These are phyloP conservation scores for Mactromeris polynyma DNA, from an alignment of 2,888 invertebrate genomes.

Conservation along the genomic window DNA sequence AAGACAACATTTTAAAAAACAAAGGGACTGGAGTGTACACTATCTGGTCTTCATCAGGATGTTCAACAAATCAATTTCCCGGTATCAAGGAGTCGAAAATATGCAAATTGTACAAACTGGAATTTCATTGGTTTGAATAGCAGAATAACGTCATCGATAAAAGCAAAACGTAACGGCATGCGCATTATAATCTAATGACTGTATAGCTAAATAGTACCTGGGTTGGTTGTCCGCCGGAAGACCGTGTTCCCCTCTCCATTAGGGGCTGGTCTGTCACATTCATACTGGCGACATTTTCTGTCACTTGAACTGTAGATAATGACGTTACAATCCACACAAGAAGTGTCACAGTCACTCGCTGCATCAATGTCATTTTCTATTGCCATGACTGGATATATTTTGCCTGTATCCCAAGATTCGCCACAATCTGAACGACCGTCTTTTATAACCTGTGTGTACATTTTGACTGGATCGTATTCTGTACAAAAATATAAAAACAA, in stretches of 20 bases:
- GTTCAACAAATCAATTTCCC: too few species aligned
- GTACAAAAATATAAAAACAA: background rate
- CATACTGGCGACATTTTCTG: background rate
- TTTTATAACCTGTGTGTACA: conserved; percentile 12
- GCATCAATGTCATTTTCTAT: background rate
- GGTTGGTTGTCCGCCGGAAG: background rate
- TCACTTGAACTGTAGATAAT: background rate
- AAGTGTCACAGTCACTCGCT: background rate
- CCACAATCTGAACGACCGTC: conserved; percentile 11
- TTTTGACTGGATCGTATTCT: background rate
- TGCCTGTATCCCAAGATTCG: background rate
- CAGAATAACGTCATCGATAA: too few species aligned
- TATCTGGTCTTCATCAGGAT: too few species aligned
- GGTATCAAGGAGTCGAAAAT: too few species aligned
- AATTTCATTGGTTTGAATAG: too few species aligned
- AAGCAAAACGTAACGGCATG: too few species aligned
- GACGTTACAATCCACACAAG: background rate
- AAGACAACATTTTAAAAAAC: too few species aligned
- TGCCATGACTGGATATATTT: background rate
- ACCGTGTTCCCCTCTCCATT: background rate
- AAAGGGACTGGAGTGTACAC: too few species aligned
- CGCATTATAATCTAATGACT: too few species aligned
- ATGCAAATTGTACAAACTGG: too few species aligned
- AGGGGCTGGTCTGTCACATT: conserved; percentile 14
- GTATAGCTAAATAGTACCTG: background rate